A percentile compares a stretch with the other conserved stretches of the same genome.
These are phyloP conservation scores for Aurelia coerulea DNA, from an alignment of 30 jellyfish, hydroid and myxozoan species.

Conservation along the genomic window DNA sequence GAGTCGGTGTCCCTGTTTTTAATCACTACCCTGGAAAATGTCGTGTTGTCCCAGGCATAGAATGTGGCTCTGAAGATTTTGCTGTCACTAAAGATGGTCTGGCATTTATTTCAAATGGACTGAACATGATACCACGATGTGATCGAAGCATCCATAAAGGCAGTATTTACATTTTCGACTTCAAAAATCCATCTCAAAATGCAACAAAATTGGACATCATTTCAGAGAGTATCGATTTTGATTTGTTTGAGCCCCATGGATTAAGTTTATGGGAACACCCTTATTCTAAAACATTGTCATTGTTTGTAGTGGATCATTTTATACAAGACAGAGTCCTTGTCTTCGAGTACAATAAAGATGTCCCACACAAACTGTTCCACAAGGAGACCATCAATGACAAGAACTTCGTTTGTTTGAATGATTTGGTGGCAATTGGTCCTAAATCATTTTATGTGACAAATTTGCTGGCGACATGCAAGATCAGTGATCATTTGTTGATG, in stretches of 20 bases:
- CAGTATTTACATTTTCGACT: constrained; percentile 75
- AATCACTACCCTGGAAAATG: constrained; percentile 93
- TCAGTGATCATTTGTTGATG: not conserved
- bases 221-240: constrained; percentile 28
- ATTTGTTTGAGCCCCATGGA: constrained; percentile 91
- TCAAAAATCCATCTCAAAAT: constrained; percentile 62
- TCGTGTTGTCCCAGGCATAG: constrained; percentile 86
- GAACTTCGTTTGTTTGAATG: constrained; percentile 79
- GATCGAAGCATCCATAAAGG: constrained; percentile 52
- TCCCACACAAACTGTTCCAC: constrained; percentile 63
- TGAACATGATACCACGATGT: constrained; percentile 63
- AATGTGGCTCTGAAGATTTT: constrained; percentile 97
- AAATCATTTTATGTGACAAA: constrained; percentile 77
- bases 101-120: constrained; percentile 91
- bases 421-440: constrained; percentile 71
- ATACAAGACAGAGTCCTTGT: constrained; percentile 71
- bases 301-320: constrained; percentile 86
- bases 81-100: constrained; percentile 91
- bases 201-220: constrained; percentile 59
- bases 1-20: constrained; percentile 75
- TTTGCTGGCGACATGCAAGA: constrained; percentile 59
- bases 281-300: not conserved
- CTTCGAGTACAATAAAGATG: constrained; percentile 48
- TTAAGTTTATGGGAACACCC: constrained; percentile 64
- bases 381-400: constrained; percentile 55